These are phyloP conservation scores for Sciurus vulgaris DNA, from an alignment of 2,797 vertebrate genomes.

Conservation along the genomic window DNA sequence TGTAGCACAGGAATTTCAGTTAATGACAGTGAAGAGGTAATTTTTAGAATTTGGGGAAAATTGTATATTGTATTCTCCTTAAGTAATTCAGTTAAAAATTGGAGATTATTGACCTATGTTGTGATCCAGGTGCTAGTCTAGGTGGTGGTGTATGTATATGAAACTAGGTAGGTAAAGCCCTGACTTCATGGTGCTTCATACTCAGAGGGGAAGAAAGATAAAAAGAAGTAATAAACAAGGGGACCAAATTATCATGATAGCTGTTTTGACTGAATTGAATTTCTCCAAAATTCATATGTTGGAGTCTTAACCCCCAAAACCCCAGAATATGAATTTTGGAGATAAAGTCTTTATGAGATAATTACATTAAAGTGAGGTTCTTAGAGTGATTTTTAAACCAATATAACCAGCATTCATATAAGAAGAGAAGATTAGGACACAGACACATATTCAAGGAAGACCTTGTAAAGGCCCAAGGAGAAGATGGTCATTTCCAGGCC, in stretches of 20 bases:
- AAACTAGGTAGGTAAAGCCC: not conserved
- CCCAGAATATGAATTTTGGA: not conserved
- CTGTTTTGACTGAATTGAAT: not conserved
- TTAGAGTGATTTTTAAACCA: not conserved
- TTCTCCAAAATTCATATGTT: not conserved
- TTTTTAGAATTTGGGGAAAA: not conserved
- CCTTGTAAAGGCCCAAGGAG: not conserved
- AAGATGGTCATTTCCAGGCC: not conserved
- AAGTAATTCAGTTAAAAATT: conserved; percentile 20
- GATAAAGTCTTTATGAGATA: not conserved
- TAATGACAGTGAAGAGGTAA: not conserved
- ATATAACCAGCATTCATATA: not conserved
- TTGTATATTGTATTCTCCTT: not conserved
- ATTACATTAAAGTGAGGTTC: not conserved
- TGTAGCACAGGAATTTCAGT: not conserved
- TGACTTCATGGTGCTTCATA: not conserved
- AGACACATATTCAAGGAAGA: not conserved
- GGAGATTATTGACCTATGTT: not conserved
- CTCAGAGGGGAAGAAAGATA: not conserved
- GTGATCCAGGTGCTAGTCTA: not conserved
- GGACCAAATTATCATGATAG: not conserved
- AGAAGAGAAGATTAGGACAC: not conserved
- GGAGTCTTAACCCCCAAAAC: not conserved
- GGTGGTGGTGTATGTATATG: not conserved
- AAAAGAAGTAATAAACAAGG: not conserved